Evolutionary conservation across 2,888 invertebrate genomes (phyloP).

Genomic region (Dinocampus coccinellae): DNA sequence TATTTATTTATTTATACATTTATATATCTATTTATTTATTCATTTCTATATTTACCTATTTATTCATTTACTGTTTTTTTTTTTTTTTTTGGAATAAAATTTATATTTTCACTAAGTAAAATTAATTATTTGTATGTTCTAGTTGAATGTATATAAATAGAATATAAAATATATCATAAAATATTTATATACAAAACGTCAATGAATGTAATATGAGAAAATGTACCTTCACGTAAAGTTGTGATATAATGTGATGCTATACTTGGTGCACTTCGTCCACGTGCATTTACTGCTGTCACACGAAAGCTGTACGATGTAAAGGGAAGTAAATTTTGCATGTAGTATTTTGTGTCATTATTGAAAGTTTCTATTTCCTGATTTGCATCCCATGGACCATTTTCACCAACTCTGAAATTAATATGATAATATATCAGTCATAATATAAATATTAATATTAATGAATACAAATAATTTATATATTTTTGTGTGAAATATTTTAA

Average conservation of each 20-base stretch:
- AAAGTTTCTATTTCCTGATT: slow-evolving; percentile 75
- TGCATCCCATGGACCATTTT: slow-evolving; percentile 78
- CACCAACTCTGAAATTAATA: slow-evolving; percentile 74
- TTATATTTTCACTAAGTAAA: too few relatives aligned
- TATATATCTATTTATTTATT: too few relatives aligned
- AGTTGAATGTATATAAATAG: too few relatives aligned
- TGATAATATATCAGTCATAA: background rate
- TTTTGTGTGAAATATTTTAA: too few relatives aligned
- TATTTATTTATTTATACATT: too few relatives aligned
- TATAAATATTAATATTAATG: too few relatives aligned
- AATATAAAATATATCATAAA: too few relatives aligned
- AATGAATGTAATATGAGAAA: slow-evolving; percentile 1
- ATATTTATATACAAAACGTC: background rate
- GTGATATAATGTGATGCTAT: slow-evolving; percentile 81
- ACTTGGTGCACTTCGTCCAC: slow-evolving; percentile 78
- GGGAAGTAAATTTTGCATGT: slow-evolving; percentile 77
- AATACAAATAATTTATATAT: too few relatives aligned
- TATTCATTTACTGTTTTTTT: too few relatives aligned
- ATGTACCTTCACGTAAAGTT: slow-evolving; percentile 79
- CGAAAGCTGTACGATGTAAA: slow-evolving; percentile 84
- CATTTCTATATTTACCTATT: too few relatives aligned
- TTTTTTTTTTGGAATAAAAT: too few relatives aligned
- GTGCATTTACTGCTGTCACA: slow-evolving; percentile 79
- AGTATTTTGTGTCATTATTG: slow-evolving; percentile 76
- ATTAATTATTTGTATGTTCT: too few relatives aligned